Percentiles rank a stretch among this genome's conserved stretches.
phyloP scores from a whole-genome alignment of 2,797 vertebrate species.

The Ctenopoma kingsleyae region DNA sequence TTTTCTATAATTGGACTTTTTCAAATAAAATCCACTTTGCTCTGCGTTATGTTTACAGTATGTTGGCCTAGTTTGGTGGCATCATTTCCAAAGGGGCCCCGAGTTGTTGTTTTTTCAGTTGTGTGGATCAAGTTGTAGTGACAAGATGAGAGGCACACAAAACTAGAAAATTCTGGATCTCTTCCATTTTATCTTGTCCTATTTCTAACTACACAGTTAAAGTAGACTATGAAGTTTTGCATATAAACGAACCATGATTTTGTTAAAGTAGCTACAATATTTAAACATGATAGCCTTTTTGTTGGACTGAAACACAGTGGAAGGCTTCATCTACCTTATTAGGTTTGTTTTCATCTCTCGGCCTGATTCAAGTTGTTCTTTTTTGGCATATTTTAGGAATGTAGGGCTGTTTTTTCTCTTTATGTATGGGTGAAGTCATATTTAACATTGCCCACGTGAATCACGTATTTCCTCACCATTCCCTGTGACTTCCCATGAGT shows the following conservation, averaged over 20 bases:
- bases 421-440: constrained; percentile 43
- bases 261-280: neutral
- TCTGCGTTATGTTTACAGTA: constrained; percentile 48
- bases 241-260: neutral
- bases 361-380: constrained; percentile 21
- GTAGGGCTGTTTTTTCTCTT: constrained; percentile 30
- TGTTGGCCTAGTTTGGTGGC: constrained; percentile 63
- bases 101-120: constrained; percentile 14
- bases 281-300: constrained; percentile 17
- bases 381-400: constrained; percentile 55
- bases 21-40: constrained; percentile 54
- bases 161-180: constrained; percentile 37
- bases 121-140: constrained; percentile 26
- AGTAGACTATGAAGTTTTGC: constrained; percentile 46
- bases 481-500: constrained; percentile 15
- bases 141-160: constrained; percentile 53
- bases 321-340: constrained; percentile 28
- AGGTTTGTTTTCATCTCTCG: constrained; percentile 23
- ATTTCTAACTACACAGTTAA: constrained; percentile 56
- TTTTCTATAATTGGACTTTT: constrained; percentile 61
- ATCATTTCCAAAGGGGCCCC: constrained; percentile 51
- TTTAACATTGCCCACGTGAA: constrained; percentile 23
- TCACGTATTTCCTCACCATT: constrained; percentile 30
- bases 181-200: constrained; percentile 51
- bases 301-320: constrained; percentile 11